Base-by-base conservation (phyloP, 2,113 vertebrate genomes). In the Etheostoma cragini region DNA sequence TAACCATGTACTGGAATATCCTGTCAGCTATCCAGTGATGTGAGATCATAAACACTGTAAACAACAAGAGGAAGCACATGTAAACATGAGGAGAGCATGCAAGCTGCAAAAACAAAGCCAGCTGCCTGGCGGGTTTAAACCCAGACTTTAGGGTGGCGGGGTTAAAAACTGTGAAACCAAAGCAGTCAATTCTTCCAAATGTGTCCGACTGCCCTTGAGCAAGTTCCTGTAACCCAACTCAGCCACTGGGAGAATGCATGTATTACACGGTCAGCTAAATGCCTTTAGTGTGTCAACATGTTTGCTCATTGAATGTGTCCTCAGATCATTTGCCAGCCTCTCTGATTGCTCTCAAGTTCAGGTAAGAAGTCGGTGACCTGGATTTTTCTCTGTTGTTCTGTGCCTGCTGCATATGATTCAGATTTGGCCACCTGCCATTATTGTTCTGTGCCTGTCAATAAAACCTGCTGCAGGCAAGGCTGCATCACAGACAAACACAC, bases 351-450 rank as follows among this genome's bases (percentile, higher is more conserved):
- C 53, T 76, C 71, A 15, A 70, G 13, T 24, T 42, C 50, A 52
- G 83, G 33, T 46, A 30, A 22, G 45, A 63, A 56, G 8, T 66
- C 76, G 11, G 52, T 87, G 90, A 83, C 88, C 86, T 67, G 81
- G 81, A 74, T 88, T 60, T 24, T 62, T 54, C 52, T 64, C 47
- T 52, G 42, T 49, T 33, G 50, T 60, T 67, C 19, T 62, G n/a
- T 2, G 11, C 42, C 45, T 3, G 19, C 75, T 21, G 84, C 79
- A 35, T 50, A 77, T 74, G 77, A 81, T 81, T 70, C 74, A 54
- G 72, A 42, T 67, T 21, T 87, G 88, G 90, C 47, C 72, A 53
- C 63, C 68, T 74, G 88, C 90, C 85, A 86, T 30, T 30, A 19
- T 60, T 82, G 78, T 47, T 73, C 52, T 67, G 47, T 19, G 50